A percentile compares a stretch with the other conserved stretches of the same genome.
Evolutionary conservation across 2,113 vertebrate species (phyloP).

Genomic region (Lonchura striata): DNA sequence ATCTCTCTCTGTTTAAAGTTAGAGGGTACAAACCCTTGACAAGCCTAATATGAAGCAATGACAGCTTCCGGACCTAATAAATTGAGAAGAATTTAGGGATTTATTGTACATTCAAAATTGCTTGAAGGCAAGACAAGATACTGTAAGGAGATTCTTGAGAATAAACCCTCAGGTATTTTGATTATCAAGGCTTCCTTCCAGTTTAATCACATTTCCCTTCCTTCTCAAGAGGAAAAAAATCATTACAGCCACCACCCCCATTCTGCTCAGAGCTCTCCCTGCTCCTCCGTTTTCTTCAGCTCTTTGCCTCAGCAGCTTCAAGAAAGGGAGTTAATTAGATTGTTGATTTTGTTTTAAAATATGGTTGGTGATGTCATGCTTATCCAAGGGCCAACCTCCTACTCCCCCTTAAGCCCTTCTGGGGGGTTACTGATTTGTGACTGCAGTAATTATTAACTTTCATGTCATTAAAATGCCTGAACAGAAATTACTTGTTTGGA

Average conservation of each 20-base stretch:
- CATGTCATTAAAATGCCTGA: not conserved
- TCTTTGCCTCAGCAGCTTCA: not conserved
- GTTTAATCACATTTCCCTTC: slow-evolving; percentile 39
- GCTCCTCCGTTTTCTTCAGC: not conserved
- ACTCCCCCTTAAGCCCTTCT: not conserved
- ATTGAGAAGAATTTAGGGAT: not conserved
- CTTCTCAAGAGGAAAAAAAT: not conserved
- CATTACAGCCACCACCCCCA: not conserved
- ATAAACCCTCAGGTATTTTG: slow-evolving; percentile 28
- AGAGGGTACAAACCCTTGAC: not conserved
- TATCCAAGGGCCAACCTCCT: not conserved
- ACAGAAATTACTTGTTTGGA: not conserved
- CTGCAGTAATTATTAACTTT: not conserved
- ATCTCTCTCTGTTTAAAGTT: not conserved
- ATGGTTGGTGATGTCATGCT: not conserved
- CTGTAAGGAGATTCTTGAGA: slow-evolving; percentile 2
- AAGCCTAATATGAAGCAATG: not conserved
- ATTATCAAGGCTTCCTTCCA: not conserved
- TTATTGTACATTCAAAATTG: slow-evolving; percentile 11
- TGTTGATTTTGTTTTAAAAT: slow-evolving; percentile 7
- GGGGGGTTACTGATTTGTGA: not conserved
- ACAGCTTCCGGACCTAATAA: slow-evolving; percentile 24
- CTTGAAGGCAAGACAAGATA: not conserved
- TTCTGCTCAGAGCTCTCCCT: not conserved
- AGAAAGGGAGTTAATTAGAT: slow-evolving; percentile 17